phyloP scores from a whole-genome alignment of 1,140 invertebrate species.

The Sminthurides bifidus region DNA sequence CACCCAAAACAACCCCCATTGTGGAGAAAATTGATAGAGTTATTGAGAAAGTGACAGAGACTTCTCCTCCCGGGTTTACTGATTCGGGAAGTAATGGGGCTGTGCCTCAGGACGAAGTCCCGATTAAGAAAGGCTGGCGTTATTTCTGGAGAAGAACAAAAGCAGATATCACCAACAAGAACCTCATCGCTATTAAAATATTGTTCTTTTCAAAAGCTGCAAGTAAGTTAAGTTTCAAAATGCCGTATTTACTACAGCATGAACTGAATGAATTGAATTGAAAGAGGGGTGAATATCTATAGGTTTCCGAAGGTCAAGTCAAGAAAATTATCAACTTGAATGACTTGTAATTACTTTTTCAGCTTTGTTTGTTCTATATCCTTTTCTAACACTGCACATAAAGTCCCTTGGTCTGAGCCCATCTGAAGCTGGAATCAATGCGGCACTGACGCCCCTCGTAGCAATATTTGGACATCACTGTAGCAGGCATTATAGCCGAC shows the following conservation, averaged over 20 bases:
- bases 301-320: constrained; percentile 20
- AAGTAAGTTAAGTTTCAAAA: constrained; percentile 48
- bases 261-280: background rate
- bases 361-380: constrained; percentile 64
- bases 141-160: constrained; percentile 42
- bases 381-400: constrained; percentile 77
- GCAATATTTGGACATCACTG: constrained; percentile 63
- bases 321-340: background rate
- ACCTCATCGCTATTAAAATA: constrained; percentile 57
- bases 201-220: constrained; percentile 64
- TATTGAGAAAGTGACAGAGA: too few species aligned
- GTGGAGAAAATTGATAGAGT: too few species aligned
- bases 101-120: too few species aligned
- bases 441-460: constrained; percentile 62
- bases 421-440: constrained; percentile 75
- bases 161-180: constrained; percentile 56
- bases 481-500: constrained; percentile 62
- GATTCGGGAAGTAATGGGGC: too few species aligned
- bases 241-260: background rate
- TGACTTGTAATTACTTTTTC: constrained; percentile 27
- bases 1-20: too few species aligned
- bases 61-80: too few species aligned
- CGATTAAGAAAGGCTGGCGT: constrained; percentile 6
- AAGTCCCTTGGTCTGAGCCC: constrained; percentile 66
- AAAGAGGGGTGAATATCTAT: background rate